Percentiles rank a stretch among this genome's conserved stretches.
Evolutionary conservation across 1,140 invertebrate species (phyloP).

Genomic region (Hypsibius dujardini): DNA sequence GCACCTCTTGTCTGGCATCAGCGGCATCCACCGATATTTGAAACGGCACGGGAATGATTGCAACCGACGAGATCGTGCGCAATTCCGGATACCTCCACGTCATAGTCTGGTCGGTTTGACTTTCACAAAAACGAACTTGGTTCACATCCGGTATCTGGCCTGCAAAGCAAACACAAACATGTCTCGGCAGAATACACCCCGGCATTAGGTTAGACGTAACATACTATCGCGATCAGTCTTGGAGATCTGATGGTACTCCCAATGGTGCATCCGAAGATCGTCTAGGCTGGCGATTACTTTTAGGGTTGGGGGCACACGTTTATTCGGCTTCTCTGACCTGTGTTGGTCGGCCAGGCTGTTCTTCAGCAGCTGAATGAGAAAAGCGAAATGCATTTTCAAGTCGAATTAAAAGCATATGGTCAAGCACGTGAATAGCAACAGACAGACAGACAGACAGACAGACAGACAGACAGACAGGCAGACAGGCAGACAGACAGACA

Average conservation of each 20-base stretch:
- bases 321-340: not conserved
- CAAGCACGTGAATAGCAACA: not conserved
- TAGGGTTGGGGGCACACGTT: not conserved
- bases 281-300: not conserved
- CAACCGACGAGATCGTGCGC: not conserved
- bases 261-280: not conserved
- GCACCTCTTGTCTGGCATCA: not conserved
- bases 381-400: not conserved
- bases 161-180: not conserved
- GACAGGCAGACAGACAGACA: not conserved
- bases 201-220: too few relatives aligned
- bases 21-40: not conserved
- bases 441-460: not conserved
- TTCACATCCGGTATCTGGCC: not conserved
- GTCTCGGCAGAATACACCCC: too few relatives aligned
- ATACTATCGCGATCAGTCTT: not conserved
- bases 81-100: slow-evolving; percentile 4
- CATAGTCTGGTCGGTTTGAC: not conserved
- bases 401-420: not conserved
- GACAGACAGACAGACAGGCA: too few relatives aligned
- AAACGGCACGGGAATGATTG: slow-evolving; percentile 11
- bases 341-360: not conserved
- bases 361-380: slow-evolving; percentile 3
- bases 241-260: not conserved
- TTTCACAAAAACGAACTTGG: slow-evolving; percentile 6